Evolutionary conservation across 2,113 vertebrate genomes (phyloP).

Genomic region (Tragelaphus strepsiceros): DNA sequence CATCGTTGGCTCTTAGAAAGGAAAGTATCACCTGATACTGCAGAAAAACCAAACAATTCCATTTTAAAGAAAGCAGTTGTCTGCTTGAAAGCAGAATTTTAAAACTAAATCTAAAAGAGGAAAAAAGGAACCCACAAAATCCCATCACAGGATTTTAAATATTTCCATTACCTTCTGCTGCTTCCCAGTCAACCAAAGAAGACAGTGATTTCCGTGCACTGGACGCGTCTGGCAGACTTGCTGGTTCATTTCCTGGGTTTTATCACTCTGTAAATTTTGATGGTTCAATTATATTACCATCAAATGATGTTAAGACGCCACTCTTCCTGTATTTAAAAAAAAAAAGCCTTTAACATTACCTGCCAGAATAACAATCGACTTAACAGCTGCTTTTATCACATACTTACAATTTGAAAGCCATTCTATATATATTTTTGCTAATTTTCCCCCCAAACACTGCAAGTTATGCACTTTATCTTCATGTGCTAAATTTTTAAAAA

Average conservation of each 20-base stretch:
- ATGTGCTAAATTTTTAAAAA: background rate
- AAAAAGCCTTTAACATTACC: background rate
- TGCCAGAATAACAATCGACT: background rate
- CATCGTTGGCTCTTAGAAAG: background rate
- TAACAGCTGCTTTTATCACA: background rate
- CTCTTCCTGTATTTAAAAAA: background rate
- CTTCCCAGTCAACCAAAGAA: background rate
- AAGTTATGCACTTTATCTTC: background rate
- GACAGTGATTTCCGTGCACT: background rate
- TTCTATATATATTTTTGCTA: background rate
- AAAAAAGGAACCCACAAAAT: background rate
- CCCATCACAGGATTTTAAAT: background rate
- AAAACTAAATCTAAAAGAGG: background rate
- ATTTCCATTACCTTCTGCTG: background rate
- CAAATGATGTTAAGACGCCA: background rate
- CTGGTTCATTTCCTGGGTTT: background rate
- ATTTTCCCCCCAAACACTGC: background rate
- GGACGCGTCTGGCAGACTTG: background rate
- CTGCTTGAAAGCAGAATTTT: constrained; percentile 3
- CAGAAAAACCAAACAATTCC: background rate
- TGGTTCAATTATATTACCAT: background rate
- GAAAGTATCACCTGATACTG: background rate
- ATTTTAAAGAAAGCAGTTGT: background rate
- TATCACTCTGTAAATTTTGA: constrained; percentile 15
- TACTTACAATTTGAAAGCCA: background rate